phyloP scores from a whole-genome alignment of 2,797 vertebrate genomes.

The Threskiornis aethiopicus region DNA sequence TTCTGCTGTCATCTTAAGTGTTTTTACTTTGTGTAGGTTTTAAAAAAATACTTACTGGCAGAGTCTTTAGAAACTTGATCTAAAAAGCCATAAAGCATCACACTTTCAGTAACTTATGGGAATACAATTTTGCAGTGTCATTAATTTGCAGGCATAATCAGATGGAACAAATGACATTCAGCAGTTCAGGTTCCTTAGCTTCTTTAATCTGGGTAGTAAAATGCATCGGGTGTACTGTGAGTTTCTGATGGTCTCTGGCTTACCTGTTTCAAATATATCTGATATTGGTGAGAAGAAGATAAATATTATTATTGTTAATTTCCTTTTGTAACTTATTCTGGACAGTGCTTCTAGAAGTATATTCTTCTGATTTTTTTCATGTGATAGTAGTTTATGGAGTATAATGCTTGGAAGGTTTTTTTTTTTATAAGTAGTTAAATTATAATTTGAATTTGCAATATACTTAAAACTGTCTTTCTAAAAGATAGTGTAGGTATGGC shows the following conservation, averaged over 20 bases:
- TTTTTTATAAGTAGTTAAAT: background rate
- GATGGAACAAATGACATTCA: background rate
- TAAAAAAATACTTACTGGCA: background rate
- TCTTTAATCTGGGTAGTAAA: background rate
- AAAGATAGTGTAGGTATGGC: background rate
- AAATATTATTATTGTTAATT: background rate
- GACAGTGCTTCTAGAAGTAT: background rate
- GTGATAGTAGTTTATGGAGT: background rate
- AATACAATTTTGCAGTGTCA: background rate
- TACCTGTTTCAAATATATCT: background rate
- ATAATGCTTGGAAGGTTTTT: background rate
- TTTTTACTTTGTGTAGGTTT: background rate
- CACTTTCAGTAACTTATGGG: background rate
- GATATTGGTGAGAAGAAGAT: background rate
- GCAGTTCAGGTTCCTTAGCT: background rate
- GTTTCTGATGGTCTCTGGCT: background rate
- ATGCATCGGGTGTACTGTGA: background rate
- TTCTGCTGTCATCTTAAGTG: background rate
- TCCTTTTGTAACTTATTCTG: background rate
- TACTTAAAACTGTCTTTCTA: background rate
- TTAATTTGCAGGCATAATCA: background rate
- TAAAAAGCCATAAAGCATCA: background rate
- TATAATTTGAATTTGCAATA: background rate
- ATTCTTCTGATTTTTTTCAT: background rate
- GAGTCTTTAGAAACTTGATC: background rate